Percentiles rank a stretch among this genome's conserved stretches.
These are phyloP conservation scores for Pseudomyrmex gracilis DNA, from an alignment of 1,140 invertebrate species.

Conservation along the genomic window DNA sequence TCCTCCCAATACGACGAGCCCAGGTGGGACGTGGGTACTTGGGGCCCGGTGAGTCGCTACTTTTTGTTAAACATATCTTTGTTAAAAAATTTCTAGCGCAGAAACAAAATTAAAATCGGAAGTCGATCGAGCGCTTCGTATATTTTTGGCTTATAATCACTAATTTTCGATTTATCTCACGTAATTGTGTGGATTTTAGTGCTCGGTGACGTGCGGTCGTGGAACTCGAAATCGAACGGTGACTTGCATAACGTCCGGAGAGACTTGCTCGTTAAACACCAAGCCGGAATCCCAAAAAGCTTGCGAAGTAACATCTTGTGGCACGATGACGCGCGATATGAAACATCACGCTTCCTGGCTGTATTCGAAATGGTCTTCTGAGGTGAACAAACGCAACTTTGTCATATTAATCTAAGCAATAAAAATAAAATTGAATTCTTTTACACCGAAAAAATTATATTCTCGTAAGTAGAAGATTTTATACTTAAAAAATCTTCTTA, in stretches of 20 bases:
- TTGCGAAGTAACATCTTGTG: conserved; percentile 75
- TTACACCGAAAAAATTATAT: no score
- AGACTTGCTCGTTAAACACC: conserved; percentile 69
- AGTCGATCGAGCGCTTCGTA: neutral
- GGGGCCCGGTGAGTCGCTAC: conserved; percentile 76
- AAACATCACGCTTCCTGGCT: conserved; percentile 75
- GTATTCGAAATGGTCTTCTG: conserved; percentile 79
- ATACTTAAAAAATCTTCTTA: no score
- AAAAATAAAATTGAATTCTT: neutral
- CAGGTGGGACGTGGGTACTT: conserved; percentile 80
- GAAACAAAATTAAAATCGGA: neutral
- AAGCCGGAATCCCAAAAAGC: conserved; percentile 76
- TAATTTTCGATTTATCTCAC: conserved; percentile 4
- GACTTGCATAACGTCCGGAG: conserved; percentile 79
- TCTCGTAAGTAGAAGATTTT: no score
- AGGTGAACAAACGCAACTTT: conserved; percentile 69
- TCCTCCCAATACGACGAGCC: conserved; percentile 71
- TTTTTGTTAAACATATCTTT: neutral
- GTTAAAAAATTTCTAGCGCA: neutral
- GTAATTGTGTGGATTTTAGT: conserved; percentile 65
- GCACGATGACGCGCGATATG: neutral
- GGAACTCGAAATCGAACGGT: conserved; percentile 79
- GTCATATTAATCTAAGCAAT: neutral
- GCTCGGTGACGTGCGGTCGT: conserved; percentile 79
- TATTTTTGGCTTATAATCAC: neutral